Evolutionary conservation across 2,888 invertebrate species (phyloP).

Genomic region (Resseliella maxima): DNA sequence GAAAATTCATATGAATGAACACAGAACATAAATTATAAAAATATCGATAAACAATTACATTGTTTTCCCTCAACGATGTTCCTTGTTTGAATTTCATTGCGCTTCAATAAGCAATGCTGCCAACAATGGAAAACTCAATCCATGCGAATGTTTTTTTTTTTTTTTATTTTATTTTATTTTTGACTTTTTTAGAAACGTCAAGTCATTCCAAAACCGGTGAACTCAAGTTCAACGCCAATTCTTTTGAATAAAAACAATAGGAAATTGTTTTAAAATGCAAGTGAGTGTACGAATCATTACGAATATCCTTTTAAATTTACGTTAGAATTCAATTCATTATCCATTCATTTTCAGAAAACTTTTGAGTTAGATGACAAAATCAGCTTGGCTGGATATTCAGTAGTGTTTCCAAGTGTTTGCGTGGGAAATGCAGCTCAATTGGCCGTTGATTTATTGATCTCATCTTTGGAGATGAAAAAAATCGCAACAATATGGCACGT

Average conservation of each 20-base stretch:
- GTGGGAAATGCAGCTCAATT: constrained; percentile 95
- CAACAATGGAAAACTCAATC: background rate
- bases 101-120: background rate
- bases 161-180: background rate
- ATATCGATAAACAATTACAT: no score
- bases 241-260: background rate
- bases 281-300: no score
- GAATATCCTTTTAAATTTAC: background rate
- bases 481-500: constrained; percentile 77
- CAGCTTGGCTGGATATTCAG: constrained; percentile 69
- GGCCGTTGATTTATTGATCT: constrained; percentile 83
- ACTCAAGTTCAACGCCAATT: background rate
- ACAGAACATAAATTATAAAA: no score
- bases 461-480: constrained; percentile 76
- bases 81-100: no score
- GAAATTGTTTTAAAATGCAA: background rate
- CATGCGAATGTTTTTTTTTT: background rate
- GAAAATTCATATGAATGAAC: no score
- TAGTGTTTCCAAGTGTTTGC: constrained; percentile 84
- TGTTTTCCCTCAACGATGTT: no score
- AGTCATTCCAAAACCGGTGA: constrained; percentile 44
- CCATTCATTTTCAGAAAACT: constrained; percentile 61
- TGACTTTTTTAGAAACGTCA: constrained; percentile 10
- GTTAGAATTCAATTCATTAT: background rate
- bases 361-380: constrained; percentile 66